Base-by-base conservation (phyloP, 2,888 invertebrate species). In the Leptopilina myrica region DNA sequence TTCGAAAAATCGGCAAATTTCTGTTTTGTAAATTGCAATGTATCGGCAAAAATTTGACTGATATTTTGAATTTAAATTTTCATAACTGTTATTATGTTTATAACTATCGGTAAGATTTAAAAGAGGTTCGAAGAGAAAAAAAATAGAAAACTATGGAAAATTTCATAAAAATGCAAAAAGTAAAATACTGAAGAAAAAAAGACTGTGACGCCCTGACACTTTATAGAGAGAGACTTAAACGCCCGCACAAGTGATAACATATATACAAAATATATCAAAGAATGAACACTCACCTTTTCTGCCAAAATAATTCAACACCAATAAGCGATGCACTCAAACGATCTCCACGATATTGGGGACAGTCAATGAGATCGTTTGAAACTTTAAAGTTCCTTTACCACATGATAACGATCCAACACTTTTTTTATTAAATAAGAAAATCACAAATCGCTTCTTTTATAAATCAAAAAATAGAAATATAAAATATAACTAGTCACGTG, bases 351-450 rank as follows among this genome's bases (percentile, higher is more conserved):
- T 11, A 26, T 33, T 33, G 26, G 56, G 56, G 56, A 73, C 33
- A 56, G 53, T 73, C 56, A 56, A 33, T 33, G 64, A 56, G 40
- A 56, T n/a, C 40, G 56, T 53, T 73, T 73, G 53, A 9, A n/a
- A 33, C 53, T 15, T 33, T 33, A 33, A 20, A 56, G 53, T 73
- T 33, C 9, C 56, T 73, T 56, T 56, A 56, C 33, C 53, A 73
- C 56, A 73, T 73, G 56, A 56, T 73, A 73, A 73, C 33, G 73
- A 56, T 56, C 33, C 56, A 73, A 56, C 73, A 56, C 73, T 26
- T 1, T 20, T 15, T 64, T 53, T 4, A 3, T 33, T 20, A 20
- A 20, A 20, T 0, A 20, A 20, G 33, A 1, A 2, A 69, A 26
- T 53, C 53, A 26, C 33, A 65, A 69, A 69, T 20, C 7, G n/a